These are phyloP conservation scores for Lepidostoma basale DNA, from an alignment of 1,140 invertebrate genomes.

Conservation along the genomic window DNA sequence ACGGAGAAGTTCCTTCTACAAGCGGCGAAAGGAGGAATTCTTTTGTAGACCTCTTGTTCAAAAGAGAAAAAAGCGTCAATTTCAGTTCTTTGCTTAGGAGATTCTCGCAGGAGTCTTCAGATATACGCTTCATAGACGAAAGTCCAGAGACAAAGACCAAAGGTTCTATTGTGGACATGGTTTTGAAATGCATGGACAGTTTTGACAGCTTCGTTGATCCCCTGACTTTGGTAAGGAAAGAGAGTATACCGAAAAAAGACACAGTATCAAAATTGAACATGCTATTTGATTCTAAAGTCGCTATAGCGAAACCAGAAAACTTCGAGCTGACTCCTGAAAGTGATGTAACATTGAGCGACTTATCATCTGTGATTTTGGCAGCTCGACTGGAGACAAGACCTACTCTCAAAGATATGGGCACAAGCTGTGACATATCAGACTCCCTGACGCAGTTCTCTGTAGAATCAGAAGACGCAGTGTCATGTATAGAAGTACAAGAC, in stretches of 20 bases:
- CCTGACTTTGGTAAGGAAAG: slow-evolving; percentile 49
- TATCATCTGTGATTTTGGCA: background rate
- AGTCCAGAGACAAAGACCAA: slow-evolving; percentile 54
- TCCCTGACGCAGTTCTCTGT: slow-evolving; percentile 17
- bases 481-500: background rate
- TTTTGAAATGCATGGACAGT: slow-evolving; percentile 59
- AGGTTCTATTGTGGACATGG: slow-evolving; percentile 57
- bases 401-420: slow-evolving; percentile 41
- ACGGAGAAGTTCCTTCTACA: slow-evolving; percentile 10
- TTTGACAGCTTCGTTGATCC: slow-evolving; percentile 50
- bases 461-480: slow-evolving; percentile 12
- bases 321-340: slow-evolving; percentile 58
- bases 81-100: slow-evolving; percentile 47
- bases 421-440: slow-evolving; percentile 41
- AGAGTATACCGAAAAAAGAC: slow-evolving; percentile 52
- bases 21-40: slow-evolving; percentile 56
- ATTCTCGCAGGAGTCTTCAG: slow-evolving; percentile 52
- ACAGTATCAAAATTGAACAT: slow-evolving; percentile 54
- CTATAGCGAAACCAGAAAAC: slow-evolving; percentile 57
- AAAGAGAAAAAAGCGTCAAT: slow-evolving; percentile 53
- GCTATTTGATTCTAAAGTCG: slow-evolving; percentile 46
- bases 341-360: slow-evolving; percentile 55
- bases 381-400: background rate
- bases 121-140: slow-evolving; percentile 57
- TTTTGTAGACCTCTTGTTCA: slow-evolving; percentile 57